Evolutionary conservation across 2,113 vertebrate genomes (phyloP).

Genomic region (Noctilio leporinus): DNA sequence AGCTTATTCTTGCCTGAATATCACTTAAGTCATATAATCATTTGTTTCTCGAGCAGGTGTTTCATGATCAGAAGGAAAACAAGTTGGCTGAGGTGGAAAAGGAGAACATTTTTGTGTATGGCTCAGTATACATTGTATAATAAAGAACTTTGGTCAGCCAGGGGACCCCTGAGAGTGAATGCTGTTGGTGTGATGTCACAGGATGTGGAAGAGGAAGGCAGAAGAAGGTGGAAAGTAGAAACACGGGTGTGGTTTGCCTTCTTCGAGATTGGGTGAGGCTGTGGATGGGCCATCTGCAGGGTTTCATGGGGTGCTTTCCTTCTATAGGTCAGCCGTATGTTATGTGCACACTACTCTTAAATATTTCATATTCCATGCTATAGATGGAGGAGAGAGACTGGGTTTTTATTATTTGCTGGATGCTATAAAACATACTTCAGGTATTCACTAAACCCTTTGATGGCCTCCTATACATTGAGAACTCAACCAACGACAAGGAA

Average conservation of each 20-base stretch:
- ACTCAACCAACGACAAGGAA: neutral
- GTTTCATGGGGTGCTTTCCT: neutral
- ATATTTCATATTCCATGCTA: neutral
- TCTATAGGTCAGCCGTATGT: neutral
- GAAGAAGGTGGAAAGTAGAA: neutral
- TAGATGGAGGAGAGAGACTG: neutral
- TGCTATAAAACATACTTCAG: neutral
- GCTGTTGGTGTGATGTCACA: neutral
- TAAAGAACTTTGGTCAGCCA: neutral
- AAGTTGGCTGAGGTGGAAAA: neutral
- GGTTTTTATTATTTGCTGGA: neutral
- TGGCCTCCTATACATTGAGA: neutral
- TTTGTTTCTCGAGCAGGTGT: neutral
- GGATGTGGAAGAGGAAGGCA: neutral
- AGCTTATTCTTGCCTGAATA: neutral
- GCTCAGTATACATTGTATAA: too few relatives aligned
- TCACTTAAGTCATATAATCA: neutral
- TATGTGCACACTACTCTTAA: neutral
- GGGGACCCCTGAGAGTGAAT: neutral
- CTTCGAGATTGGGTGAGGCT: neutral
- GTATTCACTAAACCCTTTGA: neutral
- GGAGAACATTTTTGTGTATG: neutral
- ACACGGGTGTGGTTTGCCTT: neutral
- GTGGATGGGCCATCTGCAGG: neutral
- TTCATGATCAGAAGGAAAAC: neutral